Base-by-base conservation (phyloP, 2,888 invertebrate species). In the Dendrolimus houi region DNA sequence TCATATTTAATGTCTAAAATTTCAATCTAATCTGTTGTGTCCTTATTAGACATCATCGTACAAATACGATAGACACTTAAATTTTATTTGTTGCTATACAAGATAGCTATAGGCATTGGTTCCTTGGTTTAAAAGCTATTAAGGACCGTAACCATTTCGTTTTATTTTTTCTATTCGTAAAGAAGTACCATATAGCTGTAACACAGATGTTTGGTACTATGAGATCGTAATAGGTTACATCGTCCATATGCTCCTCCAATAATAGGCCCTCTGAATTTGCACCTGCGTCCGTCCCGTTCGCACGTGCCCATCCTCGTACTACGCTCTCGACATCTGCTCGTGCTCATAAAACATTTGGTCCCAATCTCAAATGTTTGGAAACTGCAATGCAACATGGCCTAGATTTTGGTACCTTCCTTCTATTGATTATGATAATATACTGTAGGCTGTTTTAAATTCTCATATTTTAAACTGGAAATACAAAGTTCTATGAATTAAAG, bases 281-380 rank as follows among this genome's bases (percentile, higher is more conserved):
- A 88, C 87, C 89, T 89, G 89, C 88, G 77, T 86, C 86, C 88
- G 85, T 87, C 83, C 77, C 72, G 71, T 81, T 75, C 85, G 86
- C 88, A 81, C 88, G 87, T 83, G 88, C 86, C 75, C 64, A 59
- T 64, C 72, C 79, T 70, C 68, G 71, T 47, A 47, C 29, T 29
- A 3, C 64, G 61, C 61, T 59, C 55, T 63, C 64, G 59, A 47
- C 58, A 63, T 67, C 64, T 60, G 57, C 62, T 60, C 52, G 57
- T 47, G 47, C 47, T 47, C 47, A 47, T 53, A 54, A 54, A 58
- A 59, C 54, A 54, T 60, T 56, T 60, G 10, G 29, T 47, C 12
- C 47, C 47, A 55, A 54, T 47, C 12, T 12, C 47, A 55, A 54
- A 47, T 52, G 53, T 52, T 17, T 13, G 12, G 47, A 47, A 12